Evolutionary conservation across 37 sponge, comb jelly and placozoan genomes (phyloP), one percentile per base, ranked within the genome.

Genomic region (Aplysina aerophoba): DNA sequence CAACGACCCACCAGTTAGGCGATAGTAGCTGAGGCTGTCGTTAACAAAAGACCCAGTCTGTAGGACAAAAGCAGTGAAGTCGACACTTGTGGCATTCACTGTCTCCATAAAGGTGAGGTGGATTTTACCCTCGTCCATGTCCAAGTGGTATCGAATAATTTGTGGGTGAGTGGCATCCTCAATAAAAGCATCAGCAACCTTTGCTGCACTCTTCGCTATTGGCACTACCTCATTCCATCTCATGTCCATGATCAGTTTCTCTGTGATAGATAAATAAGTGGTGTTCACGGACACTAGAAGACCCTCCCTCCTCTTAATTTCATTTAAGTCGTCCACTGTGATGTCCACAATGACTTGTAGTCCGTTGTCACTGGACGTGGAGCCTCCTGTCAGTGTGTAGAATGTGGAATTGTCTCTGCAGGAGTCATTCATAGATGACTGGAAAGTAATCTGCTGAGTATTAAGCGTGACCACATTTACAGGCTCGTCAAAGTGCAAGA

Each of bases 401-500:
- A 54, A 92, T 16, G 84, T 81, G 15, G 55, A 21, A 3, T 84
- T 86, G 67, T 87, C 75, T 19, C 54, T 75, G 41, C 64, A 55
- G 38, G 58, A 56, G 28, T 71, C 71, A 16, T 55, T 59, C 61
- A 80, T 55, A 0, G 68, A 20, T 58, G 94, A 72, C 80, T 96
- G 97, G 56, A 96, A 87, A 1, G 92, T 88, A 31, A 96, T 89
- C 31, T 89, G 72, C 13, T 22, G n/a, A 22, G 73, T 75, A 3
- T 62, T 35, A 34, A 96, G 79, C 35, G 92, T 93, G 15, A n/a
- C 28, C 1, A 80, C 84, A 50, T 96, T 87, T 24, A 96, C 97
- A 31, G 93, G 93, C 68, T 96, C 97, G 84, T 96, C 89, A 75
- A 94, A 96, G 59, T 93, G 91, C 50, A 96, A 79, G 24, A 85